Evolutionary conservation across 2,797 vertebrate genomes (phyloP).

Genomic region (Heteromormyrus szaboi): DNA sequence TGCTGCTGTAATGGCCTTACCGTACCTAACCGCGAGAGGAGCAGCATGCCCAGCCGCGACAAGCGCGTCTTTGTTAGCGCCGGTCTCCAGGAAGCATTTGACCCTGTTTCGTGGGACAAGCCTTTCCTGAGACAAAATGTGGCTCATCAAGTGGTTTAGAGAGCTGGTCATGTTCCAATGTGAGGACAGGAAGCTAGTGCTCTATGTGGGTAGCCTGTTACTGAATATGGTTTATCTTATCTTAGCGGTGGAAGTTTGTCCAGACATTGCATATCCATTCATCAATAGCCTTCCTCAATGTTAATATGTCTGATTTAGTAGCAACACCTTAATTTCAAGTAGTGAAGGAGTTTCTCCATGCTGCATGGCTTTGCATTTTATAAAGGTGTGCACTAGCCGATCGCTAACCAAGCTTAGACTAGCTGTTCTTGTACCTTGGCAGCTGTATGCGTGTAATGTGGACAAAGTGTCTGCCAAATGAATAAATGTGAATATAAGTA

Average conservation of each 20-base stretch:
- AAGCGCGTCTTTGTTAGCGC: conserved; percentile 35
- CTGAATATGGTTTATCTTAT: neutral
- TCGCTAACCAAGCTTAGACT: neutral
- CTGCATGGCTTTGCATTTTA: neutral
- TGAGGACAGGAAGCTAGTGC: neutral
- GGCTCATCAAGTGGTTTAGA: neutral
- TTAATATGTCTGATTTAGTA: neutral
- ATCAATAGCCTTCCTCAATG: neutral
- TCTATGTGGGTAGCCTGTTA: neutral
- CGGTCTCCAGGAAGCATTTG: neutral
- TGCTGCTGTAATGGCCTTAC: neutral
- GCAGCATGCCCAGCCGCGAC: conserved; percentile 19
- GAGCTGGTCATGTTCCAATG: neutral
- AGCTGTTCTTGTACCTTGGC: neutral
- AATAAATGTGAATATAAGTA: neutral
- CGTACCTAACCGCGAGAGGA: neutral
- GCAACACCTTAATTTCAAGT: neutral
- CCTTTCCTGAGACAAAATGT: neutral
- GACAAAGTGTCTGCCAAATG: neutral
- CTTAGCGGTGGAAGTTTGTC: neutral
- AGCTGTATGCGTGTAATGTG: neutral
- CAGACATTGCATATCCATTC: neutral
- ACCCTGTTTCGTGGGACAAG: conserved; percentile 8
- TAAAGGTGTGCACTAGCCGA: neutral
- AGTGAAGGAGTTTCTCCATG: neutral